These are phyloP conservation scores for Moxostoma hubbsi DNA, from an alignment of 2,797 vertebrate species.

Conservation along the genomic window DNA sequence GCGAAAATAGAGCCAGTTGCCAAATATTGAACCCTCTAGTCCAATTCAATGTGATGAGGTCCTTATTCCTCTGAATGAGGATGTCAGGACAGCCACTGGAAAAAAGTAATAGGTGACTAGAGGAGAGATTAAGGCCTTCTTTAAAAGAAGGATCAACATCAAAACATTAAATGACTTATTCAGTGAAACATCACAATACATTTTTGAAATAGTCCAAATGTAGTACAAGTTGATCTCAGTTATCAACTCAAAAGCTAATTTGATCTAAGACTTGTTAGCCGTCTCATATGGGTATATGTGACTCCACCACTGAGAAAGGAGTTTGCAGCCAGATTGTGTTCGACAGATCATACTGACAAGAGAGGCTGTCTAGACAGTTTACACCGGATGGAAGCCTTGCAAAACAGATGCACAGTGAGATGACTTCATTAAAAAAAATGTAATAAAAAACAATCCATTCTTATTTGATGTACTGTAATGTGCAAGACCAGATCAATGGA, in stretches of 20 bases:
- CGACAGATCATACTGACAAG: constrained; percentile 1
- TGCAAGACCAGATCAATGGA: constrained; percentile 36
- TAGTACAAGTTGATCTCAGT: neutral
- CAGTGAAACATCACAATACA: neutral
- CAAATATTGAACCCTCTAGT: constrained; percentile 27
- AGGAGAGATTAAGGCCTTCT: constrained; percentile 22
- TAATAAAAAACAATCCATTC: constrained; percentile 10
- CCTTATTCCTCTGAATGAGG: constrained; percentile 1
- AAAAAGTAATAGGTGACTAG: neutral
- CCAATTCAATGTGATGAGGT: neutral
- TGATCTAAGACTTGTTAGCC: neutral
- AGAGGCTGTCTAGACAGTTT: constrained; percentile 25
- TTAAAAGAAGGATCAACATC: neutral
- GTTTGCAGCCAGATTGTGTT: neutral
- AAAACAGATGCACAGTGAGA: constrained; percentile 5
- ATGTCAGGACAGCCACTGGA: constrained; percentile 24
- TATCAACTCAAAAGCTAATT: neutral
- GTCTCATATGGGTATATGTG: neutral
- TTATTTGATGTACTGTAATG: no score
- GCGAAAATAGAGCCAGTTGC: neutral
- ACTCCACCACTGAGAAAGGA: neutral
- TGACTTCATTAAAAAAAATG: neutral
- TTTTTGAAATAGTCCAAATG: neutral
- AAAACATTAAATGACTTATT: neutral
- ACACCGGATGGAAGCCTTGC: constrained; percentile 25